Percentiles rank a stretch among this genome's conserved stretches.
Evolutionary conservation across 2,797 vertebrate genomes (phyloP).

Genomic region (Pipistrellus pygmaeus): DNA sequence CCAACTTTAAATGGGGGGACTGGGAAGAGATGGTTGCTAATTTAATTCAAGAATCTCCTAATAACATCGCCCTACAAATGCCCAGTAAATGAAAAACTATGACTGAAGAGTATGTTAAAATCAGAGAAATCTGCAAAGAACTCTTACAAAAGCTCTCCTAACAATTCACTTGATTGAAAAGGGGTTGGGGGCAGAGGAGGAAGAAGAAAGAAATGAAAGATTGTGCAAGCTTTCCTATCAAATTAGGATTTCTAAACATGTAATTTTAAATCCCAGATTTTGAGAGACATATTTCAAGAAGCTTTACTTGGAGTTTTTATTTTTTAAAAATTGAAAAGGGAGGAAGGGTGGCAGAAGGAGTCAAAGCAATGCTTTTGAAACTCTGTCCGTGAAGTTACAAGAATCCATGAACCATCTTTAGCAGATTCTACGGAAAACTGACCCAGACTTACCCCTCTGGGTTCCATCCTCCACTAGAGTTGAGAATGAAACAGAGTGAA

Average conservation of each 20-base stretch:
- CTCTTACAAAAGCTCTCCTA: background rate
- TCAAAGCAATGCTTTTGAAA: background rate
- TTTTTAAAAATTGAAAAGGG: background rate
- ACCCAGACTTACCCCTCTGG: background rate
- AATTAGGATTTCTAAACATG: conserved; percentile 5
- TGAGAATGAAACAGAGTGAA: background rate
- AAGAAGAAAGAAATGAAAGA: conserved; percentile 23
- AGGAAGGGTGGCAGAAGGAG: background rate
- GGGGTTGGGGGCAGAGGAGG: background rate
- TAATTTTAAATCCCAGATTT: conserved; percentile 20
- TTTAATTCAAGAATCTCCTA: conserved; percentile 66
- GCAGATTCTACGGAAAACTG: background rate
- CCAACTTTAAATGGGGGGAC: conserved; percentile 25
- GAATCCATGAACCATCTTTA: background rate
- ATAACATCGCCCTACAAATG: conserved; percentile 43
- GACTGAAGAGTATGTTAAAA: conserved; percentile 24
- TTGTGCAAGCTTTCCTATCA: background rate
- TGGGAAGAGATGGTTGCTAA: background rate
- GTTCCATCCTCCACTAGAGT: background rate
- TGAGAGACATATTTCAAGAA: background rate
- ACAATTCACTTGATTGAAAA: background rate
- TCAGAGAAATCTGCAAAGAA: conserved; percentile 32
- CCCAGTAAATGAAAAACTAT: conserved; percentile 30
- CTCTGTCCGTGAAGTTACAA: background rate
- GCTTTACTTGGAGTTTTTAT: background rate